Evolutionary conservation across 2,113 vertebrate species (phyloP).

Genomic region (Tinamus guttatus): DNA sequence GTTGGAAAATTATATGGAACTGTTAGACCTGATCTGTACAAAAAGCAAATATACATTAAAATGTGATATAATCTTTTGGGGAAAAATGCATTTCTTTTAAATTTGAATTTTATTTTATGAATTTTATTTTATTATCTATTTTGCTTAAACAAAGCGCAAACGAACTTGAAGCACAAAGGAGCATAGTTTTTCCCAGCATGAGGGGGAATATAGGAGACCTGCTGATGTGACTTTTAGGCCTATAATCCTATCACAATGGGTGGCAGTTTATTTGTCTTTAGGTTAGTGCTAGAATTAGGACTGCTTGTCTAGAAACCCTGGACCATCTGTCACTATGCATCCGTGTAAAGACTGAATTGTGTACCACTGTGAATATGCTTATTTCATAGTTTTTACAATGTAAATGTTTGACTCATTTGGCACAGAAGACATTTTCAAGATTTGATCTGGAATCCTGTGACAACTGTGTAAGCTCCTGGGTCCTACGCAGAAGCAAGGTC

Average conservation of each 20-base stretch:
- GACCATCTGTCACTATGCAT: not conserved
- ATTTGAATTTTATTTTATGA: not conserved
- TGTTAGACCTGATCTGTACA: not conserved
- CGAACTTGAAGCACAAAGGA: not conserved
- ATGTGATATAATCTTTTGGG: rapidly evolving
- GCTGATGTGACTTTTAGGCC: not conserved
- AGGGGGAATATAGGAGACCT: not conserved
- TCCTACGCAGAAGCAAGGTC: not conserved
- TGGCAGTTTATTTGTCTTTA: not conserved
- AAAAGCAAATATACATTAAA: not conserved
- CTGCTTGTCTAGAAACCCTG: not conserved
- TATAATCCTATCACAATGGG: not conserved
- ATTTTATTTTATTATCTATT: not conserved
- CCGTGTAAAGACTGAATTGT: not conserved
- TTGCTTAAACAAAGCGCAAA: not conserved
- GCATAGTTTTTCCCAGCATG: rapidly evolving
- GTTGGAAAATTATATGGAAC: not conserved
- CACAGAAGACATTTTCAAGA: not conserved
- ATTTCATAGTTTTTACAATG: not conserved
- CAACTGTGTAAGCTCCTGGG: not conserved
- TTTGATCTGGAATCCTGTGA: not conserved
- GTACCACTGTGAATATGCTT: not conserved
- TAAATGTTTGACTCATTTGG: not conserved
- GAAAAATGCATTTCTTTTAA: not conserved
- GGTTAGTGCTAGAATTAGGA: not conserved